These are phyloP conservation scores for Symphodus melops DNA, from an alignment of 2,113 vertebrate genomes.

Conservation along the genomic window DNA sequence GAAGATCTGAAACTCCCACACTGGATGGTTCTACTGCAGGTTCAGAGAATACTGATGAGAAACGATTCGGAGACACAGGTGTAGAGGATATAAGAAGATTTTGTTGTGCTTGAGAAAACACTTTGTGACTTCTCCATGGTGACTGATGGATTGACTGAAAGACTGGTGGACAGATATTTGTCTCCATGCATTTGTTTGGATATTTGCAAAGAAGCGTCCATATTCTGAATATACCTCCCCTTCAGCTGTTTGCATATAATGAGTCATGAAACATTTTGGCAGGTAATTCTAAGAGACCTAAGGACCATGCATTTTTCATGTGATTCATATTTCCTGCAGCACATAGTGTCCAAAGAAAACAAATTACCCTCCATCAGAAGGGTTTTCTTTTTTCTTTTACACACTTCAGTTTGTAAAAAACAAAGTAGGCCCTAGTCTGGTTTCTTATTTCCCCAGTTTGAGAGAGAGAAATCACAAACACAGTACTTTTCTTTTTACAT, in stretches of 20 bases:
- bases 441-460: conserved; percentile 9
- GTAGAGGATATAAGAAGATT: background rate
- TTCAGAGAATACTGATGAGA: conserved; percentile 11
- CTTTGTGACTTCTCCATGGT: background rate
- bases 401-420: conserved; percentile 28
- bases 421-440: conserved; percentile 14
- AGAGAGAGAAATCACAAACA: conserved; percentile 10
- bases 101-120: background rate
- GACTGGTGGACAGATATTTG: conserved; percentile 33
- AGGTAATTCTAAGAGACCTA: conserved; percentile 80
- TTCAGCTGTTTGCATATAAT: conserved; percentile 78
- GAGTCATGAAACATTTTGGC: conserved; percentile 81
- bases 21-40: background rate
- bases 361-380: conserved; percentile 66
- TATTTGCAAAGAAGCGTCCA: conserved; percentile 55
- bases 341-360: conserved; percentile 73
- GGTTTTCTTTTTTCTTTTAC: conserved; percentile 22
- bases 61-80: background rate
- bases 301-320: conserved; percentile 80
- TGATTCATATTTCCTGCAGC: conserved; percentile 76
- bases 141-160: conserved; percentile 33
- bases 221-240: conserved; percentile 49
- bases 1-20: background rate
- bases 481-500: background rate
- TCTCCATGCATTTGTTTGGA: conserved; percentile 35